Conservation (phyloP, 2,888 invertebrate species). For the Cheiracanthium punctorium region DNA sequence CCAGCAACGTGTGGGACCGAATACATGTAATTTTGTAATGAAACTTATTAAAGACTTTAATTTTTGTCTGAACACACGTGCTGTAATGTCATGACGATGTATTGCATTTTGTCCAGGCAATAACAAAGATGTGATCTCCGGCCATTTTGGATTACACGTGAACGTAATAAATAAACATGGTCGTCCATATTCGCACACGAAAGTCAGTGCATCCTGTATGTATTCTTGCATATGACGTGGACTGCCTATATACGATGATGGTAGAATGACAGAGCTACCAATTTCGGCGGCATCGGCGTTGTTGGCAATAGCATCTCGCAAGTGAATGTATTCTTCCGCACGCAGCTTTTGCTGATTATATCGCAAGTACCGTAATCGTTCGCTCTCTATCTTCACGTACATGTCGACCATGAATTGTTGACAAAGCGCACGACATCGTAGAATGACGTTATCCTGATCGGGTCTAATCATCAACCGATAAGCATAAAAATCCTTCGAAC, state of each 20-base stretch:
- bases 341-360: constrained; percentile 27
- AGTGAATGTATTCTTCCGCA: constrained; percentile 14
- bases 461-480: not conserved
- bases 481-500: not conserved
- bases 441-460: constrained; percentile 70
- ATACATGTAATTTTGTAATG: constrained; percentile 21
- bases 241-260: not conserved
- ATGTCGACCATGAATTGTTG: constrained; percentile 73
- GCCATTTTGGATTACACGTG: constrained; percentile 74
- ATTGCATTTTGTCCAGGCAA: constrained; percentile 16
- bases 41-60: constrained; percentile 36
- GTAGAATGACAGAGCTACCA: constrained; percentile 25
- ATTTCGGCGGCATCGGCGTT: constrained; percentile 28
- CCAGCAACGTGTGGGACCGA: constrained; percentile 15
- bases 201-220: constrained; percentile 73
- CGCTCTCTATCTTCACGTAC: constrained; percentile 72
- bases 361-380: constrained; percentile 57
- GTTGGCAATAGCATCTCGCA: constrained; percentile 16
- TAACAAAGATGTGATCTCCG: constrained; percentile 72
- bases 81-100: constrained; percentile 27
- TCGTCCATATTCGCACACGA: constrained; percentile 72
- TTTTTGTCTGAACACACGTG: constrained; percentile 18
- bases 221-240: constrained; percentile 71
- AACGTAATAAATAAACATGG: constrained; percentile 74
- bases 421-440: constrained; percentile 63